These are phyloP conservation scores for Drosophila truncata DNA, from an alignment of 1,140 invertebrate species.

Conservation along the genomic window DNA sequence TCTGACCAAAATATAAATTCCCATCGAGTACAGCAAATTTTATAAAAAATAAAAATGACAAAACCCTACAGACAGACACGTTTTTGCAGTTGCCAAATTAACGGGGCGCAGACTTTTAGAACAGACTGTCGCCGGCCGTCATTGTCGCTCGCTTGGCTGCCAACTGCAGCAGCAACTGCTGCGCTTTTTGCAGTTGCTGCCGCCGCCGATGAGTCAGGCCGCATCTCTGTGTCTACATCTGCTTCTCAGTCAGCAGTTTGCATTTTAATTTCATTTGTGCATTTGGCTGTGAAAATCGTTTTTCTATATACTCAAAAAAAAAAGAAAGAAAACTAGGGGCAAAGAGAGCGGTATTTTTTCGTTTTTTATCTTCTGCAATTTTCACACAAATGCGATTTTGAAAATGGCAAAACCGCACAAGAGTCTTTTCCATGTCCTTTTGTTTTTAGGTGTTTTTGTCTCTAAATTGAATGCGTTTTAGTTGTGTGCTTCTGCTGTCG, in stretches of 20 bases:
- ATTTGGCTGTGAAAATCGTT: constrained; percentile 73
- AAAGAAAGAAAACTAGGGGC: constrained; percentile 2
- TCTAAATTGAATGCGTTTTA: constrained; percentile 48
- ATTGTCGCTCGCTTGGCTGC: constrained; percentile 46
- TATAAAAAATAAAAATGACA: constrained; percentile 14
- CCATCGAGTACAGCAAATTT: constrained; percentile 3
- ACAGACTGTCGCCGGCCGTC: constrained; percentile 64
- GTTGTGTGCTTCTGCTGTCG: constrained; percentile 20
- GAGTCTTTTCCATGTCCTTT: constrained; percentile 30
- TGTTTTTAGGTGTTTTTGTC: constrained; percentile 28
- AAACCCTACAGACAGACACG: constrained; percentile 20
- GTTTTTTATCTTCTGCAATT: constrained; percentile 26
- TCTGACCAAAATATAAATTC: constrained; percentile 9
- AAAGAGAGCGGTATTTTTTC: not conserved
- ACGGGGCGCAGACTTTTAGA: constrained; percentile 56
- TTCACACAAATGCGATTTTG: constrained; percentile 55
- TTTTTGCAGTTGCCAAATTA: constrained; percentile 72
- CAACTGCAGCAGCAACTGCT: constrained; percentile 46
- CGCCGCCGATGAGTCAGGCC: constrained; percentile 54
- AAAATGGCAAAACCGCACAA: constrained; percentile 27
- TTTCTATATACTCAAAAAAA: constrained; percentile 56
- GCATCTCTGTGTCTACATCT: constrained; percentile 33
- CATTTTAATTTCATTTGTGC: constrained; percentile 71
- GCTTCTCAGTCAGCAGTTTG: constrained; percentile 59
- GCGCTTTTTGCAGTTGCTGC: constrained; percentile 25